These are phyloP conservation scores for Forbesichthys papilliferus DNA, from an alignment of 2,113 vertebrate genomes.

Conservation along the genomic window DNA sequence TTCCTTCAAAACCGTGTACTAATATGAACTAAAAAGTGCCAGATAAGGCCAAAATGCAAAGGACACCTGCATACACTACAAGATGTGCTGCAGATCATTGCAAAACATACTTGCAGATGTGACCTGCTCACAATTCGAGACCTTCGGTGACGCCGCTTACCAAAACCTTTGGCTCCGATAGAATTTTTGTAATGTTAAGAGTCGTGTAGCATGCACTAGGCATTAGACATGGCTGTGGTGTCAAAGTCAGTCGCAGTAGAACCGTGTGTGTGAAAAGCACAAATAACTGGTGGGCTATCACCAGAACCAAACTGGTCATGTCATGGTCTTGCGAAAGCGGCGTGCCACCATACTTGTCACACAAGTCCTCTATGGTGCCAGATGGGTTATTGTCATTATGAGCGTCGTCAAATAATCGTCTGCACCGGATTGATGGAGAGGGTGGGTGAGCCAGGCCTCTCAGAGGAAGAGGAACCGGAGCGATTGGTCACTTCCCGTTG, in stretches of 20 bases:
- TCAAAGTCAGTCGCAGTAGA: conserved; percentile 17
- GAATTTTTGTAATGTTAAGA: no score
- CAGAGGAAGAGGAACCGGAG: conserved; percentile 82
- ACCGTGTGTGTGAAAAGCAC: conserved; percentile 20
- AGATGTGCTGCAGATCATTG: no score
- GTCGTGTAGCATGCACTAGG: no score
- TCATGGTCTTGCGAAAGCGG: conserved; percentile 19
- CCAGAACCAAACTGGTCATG: conserved; percentile 13
- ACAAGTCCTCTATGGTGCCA: neutral
- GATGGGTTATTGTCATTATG: neutral
- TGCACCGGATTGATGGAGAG: conserved; percentile 88
- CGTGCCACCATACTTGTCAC: conserved; percentile 10
- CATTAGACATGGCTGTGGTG: conserved; percentile 42
- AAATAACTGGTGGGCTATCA: neutral
- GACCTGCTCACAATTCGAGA: no score
- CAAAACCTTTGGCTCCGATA: no score
- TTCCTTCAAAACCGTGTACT: no score
- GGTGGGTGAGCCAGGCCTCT: conserved; percentile 84
- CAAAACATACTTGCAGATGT: no score
- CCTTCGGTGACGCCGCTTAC: no score
- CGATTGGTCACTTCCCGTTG: conserved; percentile 90
- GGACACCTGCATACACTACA: no score
- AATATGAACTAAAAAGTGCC: no score
- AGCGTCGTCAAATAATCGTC: conserved; percentile 83
- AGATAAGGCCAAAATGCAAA: no score